Evolutionary conservation across 2,888 invertebrate species (phyloP).

Genomic region (Apantesis nais): DNA sequence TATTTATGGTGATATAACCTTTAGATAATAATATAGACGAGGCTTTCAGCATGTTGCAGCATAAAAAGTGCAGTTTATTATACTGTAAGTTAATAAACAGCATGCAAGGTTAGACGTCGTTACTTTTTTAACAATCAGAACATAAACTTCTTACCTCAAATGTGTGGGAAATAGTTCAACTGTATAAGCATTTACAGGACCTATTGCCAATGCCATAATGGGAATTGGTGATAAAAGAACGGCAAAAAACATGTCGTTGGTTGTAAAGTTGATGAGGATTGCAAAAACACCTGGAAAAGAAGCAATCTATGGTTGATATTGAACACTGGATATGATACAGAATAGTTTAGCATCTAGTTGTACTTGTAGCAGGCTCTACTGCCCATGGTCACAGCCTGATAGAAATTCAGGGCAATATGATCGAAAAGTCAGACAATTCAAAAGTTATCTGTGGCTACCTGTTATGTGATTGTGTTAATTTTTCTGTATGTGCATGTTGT

Average conservation of each 20-base stretch:
- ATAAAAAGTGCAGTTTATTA: no score
- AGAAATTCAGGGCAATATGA: no score
- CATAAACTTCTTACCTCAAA: constrained; percentile 65
- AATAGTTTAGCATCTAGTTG: no score
- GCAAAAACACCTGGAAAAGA: background rate
- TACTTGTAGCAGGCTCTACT: no score
- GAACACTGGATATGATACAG: background rate
- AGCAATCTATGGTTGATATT: no score
- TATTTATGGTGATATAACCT: background rate
- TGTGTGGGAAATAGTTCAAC: constrained; percentile 79
- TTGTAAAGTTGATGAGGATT: constrained; percentile 66
- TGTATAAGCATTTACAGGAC: constrained; percentile 76
- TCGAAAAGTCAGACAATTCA: no score
- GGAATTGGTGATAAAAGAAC: constrained; percentile 69
- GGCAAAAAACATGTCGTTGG: constrained; percentile 68
- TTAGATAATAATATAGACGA: background rate
- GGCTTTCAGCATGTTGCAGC: no score
- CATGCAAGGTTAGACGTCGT: background rate
- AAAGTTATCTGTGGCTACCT: no score
- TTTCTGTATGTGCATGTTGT: no score
- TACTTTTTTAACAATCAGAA: constrained; percentile 27
- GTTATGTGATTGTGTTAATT: no score
- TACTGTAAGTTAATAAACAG: no score
- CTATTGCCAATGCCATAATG: constrained; percentile 68
- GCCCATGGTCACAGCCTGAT: no score